Percentiles rank a stretch among this genome's conserved stretches.
phyloP scores from a whole-genome alignment of 2,113 vertebrate genomes.

The Xiphophorus hellerii region DNA sequence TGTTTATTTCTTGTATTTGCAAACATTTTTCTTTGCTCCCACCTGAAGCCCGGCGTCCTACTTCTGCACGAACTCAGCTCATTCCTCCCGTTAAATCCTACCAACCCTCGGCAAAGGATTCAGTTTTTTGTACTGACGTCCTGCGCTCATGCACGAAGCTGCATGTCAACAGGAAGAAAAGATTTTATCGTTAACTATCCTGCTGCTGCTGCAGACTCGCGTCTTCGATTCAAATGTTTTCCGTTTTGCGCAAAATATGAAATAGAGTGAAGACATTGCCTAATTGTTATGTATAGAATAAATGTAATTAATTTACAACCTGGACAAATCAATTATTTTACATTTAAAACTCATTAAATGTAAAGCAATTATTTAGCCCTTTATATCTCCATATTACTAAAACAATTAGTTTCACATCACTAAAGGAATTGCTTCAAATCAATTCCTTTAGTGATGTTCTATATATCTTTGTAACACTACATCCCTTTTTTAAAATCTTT shows the following conservation, averaged over 20 bases:
- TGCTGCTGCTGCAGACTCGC: slow-evolving; percentile 1
- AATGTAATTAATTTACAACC: no score
- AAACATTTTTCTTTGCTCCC: background rate
- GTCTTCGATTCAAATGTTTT: slow-evolving; percentile 1
- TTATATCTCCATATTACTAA: background rate
- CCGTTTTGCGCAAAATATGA: background rate
- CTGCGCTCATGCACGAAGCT: slow-evolving; percentile 23
- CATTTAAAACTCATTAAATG: background rate
- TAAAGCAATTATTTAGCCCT: background rate
- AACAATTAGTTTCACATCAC: background rate
- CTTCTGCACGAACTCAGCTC: slow-evolving; percentile 9
- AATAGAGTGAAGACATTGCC: no score
- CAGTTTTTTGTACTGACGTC: slow-evolving; percentile 11
- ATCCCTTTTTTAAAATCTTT: slow-evolving; percentile 27
- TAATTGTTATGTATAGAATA: no score
- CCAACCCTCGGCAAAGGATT: slow-evolving; percentile 30
- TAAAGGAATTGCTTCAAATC: background rate
- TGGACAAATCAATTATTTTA: no score
- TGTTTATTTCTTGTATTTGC: background rate
- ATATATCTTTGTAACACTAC: slow-evolving; percentile 28
- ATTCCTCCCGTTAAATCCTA: slow-evolving; percentile 20
- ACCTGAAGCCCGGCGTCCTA: background rate
- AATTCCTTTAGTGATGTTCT: slow-evolving; percentile 27
- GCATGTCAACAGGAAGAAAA: slow-evolving; percentile 47
- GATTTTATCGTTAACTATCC: slow-evolving; percentile 37